These are phyloP conservation scores for Hydrocynus forskahlii DNA, from an alignment of 2,797 vertebrate genomes.

Conservation along the genomic window DNA sequence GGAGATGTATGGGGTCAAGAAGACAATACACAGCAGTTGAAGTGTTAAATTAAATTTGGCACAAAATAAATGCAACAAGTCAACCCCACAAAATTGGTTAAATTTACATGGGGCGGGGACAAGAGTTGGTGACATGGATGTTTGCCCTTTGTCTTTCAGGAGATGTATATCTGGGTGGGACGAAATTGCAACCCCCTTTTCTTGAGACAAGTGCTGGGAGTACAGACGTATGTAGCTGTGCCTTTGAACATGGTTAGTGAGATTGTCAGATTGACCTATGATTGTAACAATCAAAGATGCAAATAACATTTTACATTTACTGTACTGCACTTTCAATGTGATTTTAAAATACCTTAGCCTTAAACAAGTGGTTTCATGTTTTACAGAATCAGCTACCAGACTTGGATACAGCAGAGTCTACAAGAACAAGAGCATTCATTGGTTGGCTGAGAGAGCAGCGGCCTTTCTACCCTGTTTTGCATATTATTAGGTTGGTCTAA, in stretches of 20 bases:
- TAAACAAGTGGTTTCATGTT: background rate
- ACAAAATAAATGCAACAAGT: too few relatives aligned
- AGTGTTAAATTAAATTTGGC: too few relatives aligned
- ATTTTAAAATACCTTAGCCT: too few relatives aligned
- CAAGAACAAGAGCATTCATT: conserved; percentile 85
- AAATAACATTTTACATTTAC: too few relatives aligned
- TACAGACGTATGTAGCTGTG: conserved; percentile 84
- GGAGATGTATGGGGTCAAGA: too few relatives aligned
- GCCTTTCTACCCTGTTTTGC: conserved; percentile 89
- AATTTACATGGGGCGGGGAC: too few relatives aligned
- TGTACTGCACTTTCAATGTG: too few relatives aligned
- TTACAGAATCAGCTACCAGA: conserved; percentile 89
- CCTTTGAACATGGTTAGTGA: conserved; percentile 86
- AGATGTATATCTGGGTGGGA: conserved; percentile 92
- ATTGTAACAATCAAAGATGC: too few relatives aligned
- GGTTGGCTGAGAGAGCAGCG: conserved; percentile 93
- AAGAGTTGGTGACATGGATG: background rate
- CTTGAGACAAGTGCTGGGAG: conserved; percentile 89
- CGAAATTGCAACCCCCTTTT: conserved; percentile 88
- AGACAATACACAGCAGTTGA: too few relatives aligned
- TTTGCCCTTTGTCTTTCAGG: conserved; percentile 68
- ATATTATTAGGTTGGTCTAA: conserved; percentile 87
- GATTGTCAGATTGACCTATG: too few relatives aligned
- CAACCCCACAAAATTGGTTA: too few relatives aligned
- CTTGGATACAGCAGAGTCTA: conserved; percentile 91